Evolutionary conservation across 2,888 invertebrate genomes (phyloP).

Genomic region (Oegoconia quadripuncta): DNA sequence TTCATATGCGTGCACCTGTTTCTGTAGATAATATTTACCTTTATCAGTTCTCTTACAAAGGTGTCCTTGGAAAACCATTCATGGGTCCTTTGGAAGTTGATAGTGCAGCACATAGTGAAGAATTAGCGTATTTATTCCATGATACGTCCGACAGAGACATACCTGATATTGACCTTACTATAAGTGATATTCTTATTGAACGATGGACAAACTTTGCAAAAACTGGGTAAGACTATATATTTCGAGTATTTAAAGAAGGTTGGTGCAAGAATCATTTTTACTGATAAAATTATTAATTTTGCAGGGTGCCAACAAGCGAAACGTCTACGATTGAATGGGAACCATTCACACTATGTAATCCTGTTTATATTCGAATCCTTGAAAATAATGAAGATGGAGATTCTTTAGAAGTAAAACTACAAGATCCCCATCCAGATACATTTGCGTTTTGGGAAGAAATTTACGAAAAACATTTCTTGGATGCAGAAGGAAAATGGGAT

Average conservation of each 20-base stretch:
- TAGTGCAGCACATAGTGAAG: slow-evolving; percentile 58
- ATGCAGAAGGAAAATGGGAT: slow-evolving; percentile 51
- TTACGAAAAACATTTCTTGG: slow-evolving; percentile 48
- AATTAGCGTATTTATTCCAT: slow-evolving; percentile 57
- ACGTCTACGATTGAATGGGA: slow-evolving; percentile 44
- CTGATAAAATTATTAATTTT: slow-evolving; percentile 21
- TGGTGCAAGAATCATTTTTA: no score
- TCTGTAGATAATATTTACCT: slow-evolving; percentile 43
- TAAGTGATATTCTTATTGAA: slow-evolving; percentile 53
- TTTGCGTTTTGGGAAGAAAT: slow-evolving; percentile 55
- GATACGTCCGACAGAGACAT: slow-evolving; percentile 21
- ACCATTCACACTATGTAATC: slow-evolving; percentile 35
- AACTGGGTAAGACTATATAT: slow-evolving; percentile 42
- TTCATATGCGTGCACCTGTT: slow-evolving; percentile 34
- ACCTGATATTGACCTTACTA: slow-evolving; percentile 33
- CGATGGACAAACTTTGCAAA: slow-evolving; percentile 68
- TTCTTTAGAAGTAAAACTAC: slow-evolving; percentile 35
- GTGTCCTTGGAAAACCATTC: slow-evolving; percentile 45
- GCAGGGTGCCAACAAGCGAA: slow-evolving; percentile 48
- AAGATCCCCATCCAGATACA: slow-evolving; percentile 41
- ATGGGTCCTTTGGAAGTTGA: slow-evolving; percentile 41
- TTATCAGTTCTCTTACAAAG: slow-evolving; percentile 67
- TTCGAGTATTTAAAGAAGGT: no score
- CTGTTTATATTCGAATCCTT: slow-evolving; percentile 41
- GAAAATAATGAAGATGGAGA: slow-evolving; percentile 35